These are phyloP conservation scores for Dufourea novaeangliae DNA, from an alignment of 1,140 invertebrate species.

Conservation along the genomic window DNA sequence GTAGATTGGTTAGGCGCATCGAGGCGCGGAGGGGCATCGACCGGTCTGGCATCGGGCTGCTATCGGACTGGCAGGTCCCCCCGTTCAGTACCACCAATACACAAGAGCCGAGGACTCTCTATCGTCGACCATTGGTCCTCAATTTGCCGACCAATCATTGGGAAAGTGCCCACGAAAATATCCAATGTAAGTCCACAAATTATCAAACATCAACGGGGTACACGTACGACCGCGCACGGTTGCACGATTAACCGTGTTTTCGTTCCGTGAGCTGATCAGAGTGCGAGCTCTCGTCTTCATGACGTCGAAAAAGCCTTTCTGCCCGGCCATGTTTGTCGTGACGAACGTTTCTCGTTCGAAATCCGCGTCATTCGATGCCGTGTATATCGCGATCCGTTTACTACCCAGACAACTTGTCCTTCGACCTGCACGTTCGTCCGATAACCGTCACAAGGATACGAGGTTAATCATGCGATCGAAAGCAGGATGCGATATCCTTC, in stretches of 20 bases:
- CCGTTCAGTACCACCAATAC: constrained; percentile 83
- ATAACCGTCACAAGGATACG: background rate
- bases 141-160: constrained; percentile 87
- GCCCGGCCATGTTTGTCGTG: constrained; percentile 65
- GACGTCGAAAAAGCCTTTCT: constrained; percentile 43
- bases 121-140: constrained; percentile 86
- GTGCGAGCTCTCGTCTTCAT: constrained; percentile 22
- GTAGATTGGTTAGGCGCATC: constrained; percentile 62
- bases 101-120: constrained; percentile 81
- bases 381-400: background rate
- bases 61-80: constrained; percentile 82
- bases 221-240: constrained; percentile 63
- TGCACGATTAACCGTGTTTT: constrained; percentile 62
- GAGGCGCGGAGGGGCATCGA: constrained; percentile 72
- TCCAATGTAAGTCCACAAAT: constrained; percentile 91
- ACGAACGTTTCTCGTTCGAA: constrained; percentile 42
- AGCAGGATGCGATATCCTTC: constrained; percentile 34
- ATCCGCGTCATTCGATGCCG: constrained; percentile 40
- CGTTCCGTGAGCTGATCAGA: constrained; percentile 36
- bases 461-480: constrained; percentile 35
- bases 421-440: background rate
- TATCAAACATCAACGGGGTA: constrained; percentile 83
- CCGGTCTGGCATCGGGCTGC: constrained; percentile 75
- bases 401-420: background rate
- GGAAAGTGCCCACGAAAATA: constrained; percentile 86